Conservation (phyloP, 2,113 vertebrate genomes). For the Peromyscus californicus region DNA sequence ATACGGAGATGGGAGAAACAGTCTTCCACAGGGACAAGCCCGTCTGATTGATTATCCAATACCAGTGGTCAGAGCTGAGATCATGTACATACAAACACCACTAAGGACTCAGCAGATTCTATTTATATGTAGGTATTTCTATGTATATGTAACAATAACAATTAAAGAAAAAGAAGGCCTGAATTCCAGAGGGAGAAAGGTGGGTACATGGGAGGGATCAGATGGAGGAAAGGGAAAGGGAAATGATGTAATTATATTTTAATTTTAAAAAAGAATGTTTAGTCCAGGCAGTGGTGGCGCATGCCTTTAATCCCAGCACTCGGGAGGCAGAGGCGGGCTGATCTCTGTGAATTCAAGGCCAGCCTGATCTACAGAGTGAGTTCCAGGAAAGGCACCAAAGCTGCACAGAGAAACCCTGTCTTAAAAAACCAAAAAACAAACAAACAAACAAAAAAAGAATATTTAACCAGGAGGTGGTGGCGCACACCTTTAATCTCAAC, state of each 20-base stretch:
- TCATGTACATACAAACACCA: no score
- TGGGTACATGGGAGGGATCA: no score
- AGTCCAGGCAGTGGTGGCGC: not conserved
- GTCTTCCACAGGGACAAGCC: not conserved
- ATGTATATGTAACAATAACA: not conserved
- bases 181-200: not conserved
- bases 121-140: no score
- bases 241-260: not conserved
- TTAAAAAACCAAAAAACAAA: no score
- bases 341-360: not conserved
- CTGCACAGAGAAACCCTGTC: not conserved
- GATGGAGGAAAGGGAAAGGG: not conserved
- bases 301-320: not conserved
- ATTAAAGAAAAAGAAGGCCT: not conserved
- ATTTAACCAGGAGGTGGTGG: not conserved
- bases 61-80: not conserved
- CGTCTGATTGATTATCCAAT: not conserved
- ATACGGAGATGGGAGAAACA: not conserved
- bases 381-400: not conserved
- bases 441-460: no score
- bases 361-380: not conserved
- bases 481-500: no score
- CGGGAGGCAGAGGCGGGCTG: not conserved
- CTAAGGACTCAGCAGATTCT: not conserved
- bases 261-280: not conserved